Evolutionary conservation across 2,797 vertebrate species (phyloP).

Genomic region (Pipistrellus pipistrellus): DNA sequence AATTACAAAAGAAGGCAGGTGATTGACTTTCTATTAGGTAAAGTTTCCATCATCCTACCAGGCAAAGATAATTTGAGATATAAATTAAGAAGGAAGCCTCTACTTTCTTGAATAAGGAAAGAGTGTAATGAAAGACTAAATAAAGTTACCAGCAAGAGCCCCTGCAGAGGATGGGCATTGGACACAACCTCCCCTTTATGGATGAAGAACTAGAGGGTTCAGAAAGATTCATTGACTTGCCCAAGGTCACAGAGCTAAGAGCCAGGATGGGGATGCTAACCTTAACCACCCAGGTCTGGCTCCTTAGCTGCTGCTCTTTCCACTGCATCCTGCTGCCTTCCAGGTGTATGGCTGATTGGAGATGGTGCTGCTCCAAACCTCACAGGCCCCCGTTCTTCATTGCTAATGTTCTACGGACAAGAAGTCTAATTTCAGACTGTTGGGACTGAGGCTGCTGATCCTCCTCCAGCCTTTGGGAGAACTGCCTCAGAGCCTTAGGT

Average conservation of each 20-base stretch:
- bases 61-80: conserved; percentile 52
- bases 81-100: conserved; percentile 31
- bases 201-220: background rate
- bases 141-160: background rate
- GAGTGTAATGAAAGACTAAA: conserved; percentile 5
- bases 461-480: background rate
- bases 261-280: background rate
- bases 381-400: background rate
- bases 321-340: background rate
- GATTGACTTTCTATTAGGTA: conserved; percentile 11
- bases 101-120: conserved; percentile 51
- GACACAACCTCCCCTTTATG: background rate
- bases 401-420: background rate
- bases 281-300: background rate
- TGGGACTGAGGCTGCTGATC: background rate
- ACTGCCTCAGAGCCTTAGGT: conserved; percentile 22
- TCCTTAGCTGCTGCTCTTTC: background rate
- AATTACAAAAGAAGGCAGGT: conserved; percentile 8
- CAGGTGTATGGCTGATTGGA: background rate
- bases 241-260: background rate
- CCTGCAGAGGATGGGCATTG: background rate
- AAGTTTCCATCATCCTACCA: conserved; percentile 1
- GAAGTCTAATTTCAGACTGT: background rate
- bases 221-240: conserved; percentile 32
- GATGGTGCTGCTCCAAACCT: background rate